Evolutionary conservation across 2,888 invertebrate genomes (phyloP).

Genomic region (Pterostichus madidus): DNA sequence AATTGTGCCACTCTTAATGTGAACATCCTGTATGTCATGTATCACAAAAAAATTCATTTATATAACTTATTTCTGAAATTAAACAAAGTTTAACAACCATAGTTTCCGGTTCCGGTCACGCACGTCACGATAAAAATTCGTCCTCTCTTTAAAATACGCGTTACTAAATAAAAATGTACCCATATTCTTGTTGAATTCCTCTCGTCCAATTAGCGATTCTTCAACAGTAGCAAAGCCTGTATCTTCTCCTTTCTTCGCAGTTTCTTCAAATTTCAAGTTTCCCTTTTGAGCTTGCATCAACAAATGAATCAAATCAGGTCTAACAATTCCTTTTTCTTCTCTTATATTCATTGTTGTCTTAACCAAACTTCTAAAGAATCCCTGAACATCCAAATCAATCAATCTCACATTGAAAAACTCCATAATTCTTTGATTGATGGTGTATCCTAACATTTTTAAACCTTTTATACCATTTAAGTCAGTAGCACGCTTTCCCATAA

Average conservation of each 20-base stretch:
- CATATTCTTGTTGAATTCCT: conserved; percentile 53
- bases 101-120: too few relatives aligned
- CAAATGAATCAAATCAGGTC: conserved; percentile 80
- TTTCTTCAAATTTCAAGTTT: conserved; percentile 62
- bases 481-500: conserved; percentile 71
- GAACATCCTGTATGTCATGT: too few relatives aligned
- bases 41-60: too few relatives aligned
- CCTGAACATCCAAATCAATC: conserved; percentile 72
- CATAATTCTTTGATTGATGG: background rate
- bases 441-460: conserved; percentile 44
- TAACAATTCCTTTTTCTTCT: conserved; percentile 75
- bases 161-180: conserved; percentile 2
- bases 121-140: too few relatives aligned
- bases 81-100: too few relatives aligned
- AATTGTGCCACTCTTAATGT: too few relatives aligned
- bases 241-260: conserved; percentile 72
- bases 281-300: conserved; percentile 78
- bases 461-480: conserved; percentile 11
- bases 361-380: conserved; percentile 77
- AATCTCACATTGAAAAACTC: conserved; percentile 71
- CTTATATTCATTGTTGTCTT: conserved; percentile 72
- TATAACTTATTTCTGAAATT: too few relatives aligned
- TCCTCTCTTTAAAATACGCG: too few relatives aligned
- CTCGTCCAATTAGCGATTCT: conserved; percentile 76
- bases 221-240: conserved; percentile 77